phyloP scores from a whole-genome alignment of 1,140 invertebrate genomes.

The Plectus sambesii region DNA sequence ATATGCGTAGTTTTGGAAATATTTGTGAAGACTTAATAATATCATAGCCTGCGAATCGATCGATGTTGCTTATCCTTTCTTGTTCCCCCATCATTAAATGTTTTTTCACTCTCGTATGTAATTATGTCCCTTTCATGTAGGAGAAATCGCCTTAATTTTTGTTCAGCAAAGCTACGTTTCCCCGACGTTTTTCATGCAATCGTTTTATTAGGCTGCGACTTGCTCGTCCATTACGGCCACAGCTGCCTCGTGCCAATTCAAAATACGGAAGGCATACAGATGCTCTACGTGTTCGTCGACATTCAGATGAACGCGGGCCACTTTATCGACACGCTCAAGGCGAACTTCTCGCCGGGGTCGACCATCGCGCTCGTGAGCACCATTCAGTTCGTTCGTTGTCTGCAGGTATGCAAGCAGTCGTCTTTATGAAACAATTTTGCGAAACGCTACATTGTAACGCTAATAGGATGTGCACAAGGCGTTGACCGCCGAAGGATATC shows the following conservation, averaged over 20 bases:
- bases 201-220: slow-evolving; percentile 56
- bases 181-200: slow-evolving; percentile 1
- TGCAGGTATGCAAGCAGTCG: slow-evolving; percentile 68
- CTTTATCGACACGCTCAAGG: slow-evolving; percentile 74
- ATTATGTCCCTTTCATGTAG: too few relatives aligned
- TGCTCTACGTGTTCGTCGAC: slow-evolving; percentile 90
- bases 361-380: slow-evolving; percentile 77
- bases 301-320: slow-evolving; percentile 75
- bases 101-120: too few relatives aligned
- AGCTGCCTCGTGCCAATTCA: slow-evolving; percentile 93
- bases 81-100: too few relatives aligned
- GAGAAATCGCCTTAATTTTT: too few relatives aligned
- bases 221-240: slow-evolving; percentile 95
- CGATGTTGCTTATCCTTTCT: too few relatives aligned
- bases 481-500: slow-evolving; percentile 62
- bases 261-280: slow-evolving; percentile 70
- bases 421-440: too few relatives aligned
- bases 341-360: slow-evolving; percentile 58
- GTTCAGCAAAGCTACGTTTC: too few relatives aligned
- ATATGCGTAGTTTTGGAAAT: too few relatives aligned
- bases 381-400: slow-evolving; percentile 87
- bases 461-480: slow-evolving; percentile 55
- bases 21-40: too few relatives aligned
- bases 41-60: too few relatives aligned
- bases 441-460: slow-evolving; percentile 1